Evolutionary conservation across 2,888 invertebrate species (phyloP).

Genomic region (Trichopoda pennipes): DNA sequence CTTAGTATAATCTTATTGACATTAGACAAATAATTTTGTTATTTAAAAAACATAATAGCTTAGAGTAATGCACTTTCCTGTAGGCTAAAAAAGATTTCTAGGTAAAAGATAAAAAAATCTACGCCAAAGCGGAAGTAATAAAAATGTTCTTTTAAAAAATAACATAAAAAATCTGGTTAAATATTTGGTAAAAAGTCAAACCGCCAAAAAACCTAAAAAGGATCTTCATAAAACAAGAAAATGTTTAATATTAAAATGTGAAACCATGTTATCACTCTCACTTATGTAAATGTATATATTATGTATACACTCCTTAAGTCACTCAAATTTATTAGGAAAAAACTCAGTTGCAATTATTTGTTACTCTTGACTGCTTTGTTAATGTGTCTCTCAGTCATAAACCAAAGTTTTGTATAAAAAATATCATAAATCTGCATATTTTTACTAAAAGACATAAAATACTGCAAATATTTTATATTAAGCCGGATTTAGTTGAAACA

Average conservation of each 20-base stretch:
- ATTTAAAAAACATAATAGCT: too few species aligned
- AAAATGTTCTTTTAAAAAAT: neutral
- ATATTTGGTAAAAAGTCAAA: slow-evolving; percentile 59
- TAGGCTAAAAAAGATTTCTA: neutral
- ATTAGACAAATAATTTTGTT: too few species aligned
- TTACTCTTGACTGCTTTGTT: neutral
- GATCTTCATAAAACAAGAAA: slow-evolving; percentile 48
- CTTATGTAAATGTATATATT: too few species aligned
- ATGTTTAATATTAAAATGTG: neutral
- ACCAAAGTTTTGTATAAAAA: slow-evolving; percentile 14
- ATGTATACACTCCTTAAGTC: neutral
- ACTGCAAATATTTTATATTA: slow-evolving; percentile 52
- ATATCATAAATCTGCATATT: slow-evolving; percentile 33
- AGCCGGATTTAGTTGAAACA: slow-evolving; percentile 59
- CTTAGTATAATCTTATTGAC: too few species aligned
- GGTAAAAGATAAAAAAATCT: slow-evolving; percentile 4
- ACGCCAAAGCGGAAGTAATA: neutral
- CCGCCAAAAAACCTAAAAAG: slow-evolving; percentile 44
- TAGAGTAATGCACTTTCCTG: too few species aligned
- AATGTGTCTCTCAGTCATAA: slow-evolving; percentile 5
- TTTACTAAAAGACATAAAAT: slow-evolving; percentile 4
- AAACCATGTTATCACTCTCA: neutral
- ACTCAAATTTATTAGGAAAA: neutral
- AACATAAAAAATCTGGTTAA: slow-evolving; percentile 13
- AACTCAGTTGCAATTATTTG: neutral